Conservation (phyloP, 2,797 vertebrate genomes). For the Tokudaia muenninki region DNA sequence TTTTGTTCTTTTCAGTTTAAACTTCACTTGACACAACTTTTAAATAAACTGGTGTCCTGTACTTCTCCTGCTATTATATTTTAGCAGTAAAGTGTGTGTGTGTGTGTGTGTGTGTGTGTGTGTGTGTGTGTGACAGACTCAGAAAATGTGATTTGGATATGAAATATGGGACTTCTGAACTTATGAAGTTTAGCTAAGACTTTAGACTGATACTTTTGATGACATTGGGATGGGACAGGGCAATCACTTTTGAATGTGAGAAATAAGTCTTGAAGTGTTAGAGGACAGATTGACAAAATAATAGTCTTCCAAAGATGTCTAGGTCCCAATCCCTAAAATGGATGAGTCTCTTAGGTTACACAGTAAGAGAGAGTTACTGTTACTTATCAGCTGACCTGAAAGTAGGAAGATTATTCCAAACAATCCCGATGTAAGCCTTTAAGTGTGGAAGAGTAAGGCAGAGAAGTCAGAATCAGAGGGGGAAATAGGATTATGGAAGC, state of each 20-base stretch:
- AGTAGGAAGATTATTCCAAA: constrained; percentile 29
- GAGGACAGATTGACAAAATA: constrained; percentile 11
- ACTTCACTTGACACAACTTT: background rate
- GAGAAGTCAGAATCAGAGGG: constrained; percentile 51
- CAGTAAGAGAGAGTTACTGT: constrained; percentile 41
- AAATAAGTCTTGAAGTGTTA: background rate
- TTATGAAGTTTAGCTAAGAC: background rate
- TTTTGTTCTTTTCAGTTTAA: background rate
- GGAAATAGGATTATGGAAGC: constrained; percentile 19
- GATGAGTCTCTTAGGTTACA: constrained; percentile 18
- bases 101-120: background rate
- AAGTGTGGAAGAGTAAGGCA: constrained; percentile 33
- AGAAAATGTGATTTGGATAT: constrained; percentile 23
- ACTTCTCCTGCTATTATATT: background rate
- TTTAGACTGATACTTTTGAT: constrained; percentile 29
- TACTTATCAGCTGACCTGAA: constrained; percentile 26
- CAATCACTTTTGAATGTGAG: constrained; percentile 8
- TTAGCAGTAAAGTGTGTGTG: background rate
- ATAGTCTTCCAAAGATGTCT: constrained; percentile 33
- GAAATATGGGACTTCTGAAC: constrained; percentile 26
- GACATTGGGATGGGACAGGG: background rate
- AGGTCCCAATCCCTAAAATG: background rate
- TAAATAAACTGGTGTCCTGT: constrained; percentile 8
- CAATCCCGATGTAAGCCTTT: background rate
- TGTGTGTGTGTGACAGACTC: background rate